Base-by-base conservation (phyloP, 1,140 invertebrate species). In the Ostrea denselamellosa region DNA sequence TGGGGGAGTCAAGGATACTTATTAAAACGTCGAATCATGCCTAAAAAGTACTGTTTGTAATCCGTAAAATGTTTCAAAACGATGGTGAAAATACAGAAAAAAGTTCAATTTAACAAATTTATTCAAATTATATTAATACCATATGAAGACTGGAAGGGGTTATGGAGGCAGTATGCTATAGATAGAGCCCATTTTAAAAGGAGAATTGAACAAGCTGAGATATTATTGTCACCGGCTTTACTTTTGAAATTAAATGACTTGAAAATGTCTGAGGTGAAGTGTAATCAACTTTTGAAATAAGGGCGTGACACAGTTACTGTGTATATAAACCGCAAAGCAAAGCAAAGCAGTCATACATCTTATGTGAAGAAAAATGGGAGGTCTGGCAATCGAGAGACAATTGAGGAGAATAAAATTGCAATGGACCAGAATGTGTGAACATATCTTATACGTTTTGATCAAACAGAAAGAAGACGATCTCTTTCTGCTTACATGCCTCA, bases 111-210 rank as follows among this genome's bases (percentile, higher is more conserved):
- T 83, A 44, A 83, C n/a, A 83, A 83, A 53, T 44, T 22, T 83
- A 44, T 83, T 17, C 52, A 53, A 52, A 54, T 83, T 53, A 83
- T 83, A 83, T 19, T 19, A n/a, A 53, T 83, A 52, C 82, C 52
- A 22, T 51, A 51, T 53, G 82, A 83, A 83, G 82, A 83, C n/a
- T 10, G 82, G 82, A 83, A 83, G 22, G 82, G 82, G 53, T 53
- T 83, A n/a, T 83, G 82, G 82, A 83, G 53, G 52, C 82, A 83
- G 82, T 83, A 83, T 83, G 82, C 82, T 83, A 53, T 83, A 52
- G 82, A 83, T 83, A 83, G 82, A 83, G 82, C 82, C 7, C 82
- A 83, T 83, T 83, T 83, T 83, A 83, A 53, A 53, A 83, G 82
- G 52, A 51, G 52, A 83, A 83, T 83, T 53, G 82, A 83, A 10